These are phyloP conservation scores for Trichacis sp. DNA, from an alignment of 2,888 invertebrate genomes.

Conservation along the genomic window DNA sequence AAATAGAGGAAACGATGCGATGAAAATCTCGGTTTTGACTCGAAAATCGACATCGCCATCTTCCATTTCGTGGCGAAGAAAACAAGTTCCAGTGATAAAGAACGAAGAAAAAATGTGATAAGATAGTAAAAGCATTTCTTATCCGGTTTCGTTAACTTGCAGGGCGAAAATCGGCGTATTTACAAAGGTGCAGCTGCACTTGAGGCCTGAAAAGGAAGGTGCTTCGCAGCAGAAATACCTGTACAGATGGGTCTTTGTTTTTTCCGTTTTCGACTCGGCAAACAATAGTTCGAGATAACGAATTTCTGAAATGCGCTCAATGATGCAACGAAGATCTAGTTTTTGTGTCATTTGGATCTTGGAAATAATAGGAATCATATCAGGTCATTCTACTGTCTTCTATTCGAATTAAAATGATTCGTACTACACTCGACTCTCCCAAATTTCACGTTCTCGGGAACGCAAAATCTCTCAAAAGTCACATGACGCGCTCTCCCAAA, in stretches of 20 bases:
- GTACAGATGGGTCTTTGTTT: background rate
- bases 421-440: too few species aligned
- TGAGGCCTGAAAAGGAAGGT: background rate
- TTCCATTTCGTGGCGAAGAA: background rate
- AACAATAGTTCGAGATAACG: too few species aligned
- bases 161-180: conserved; percentile 56
- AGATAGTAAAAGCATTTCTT: background rate
- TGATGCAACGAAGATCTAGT: too few species aligned
- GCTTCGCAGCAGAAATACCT: background rate
- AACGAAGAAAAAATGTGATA: background rate
- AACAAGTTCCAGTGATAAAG: background rate
- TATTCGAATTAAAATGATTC: too few species aligned
- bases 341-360: too few species aligned
- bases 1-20: background rate
- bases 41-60: background rate
- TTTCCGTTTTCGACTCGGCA: background rate
- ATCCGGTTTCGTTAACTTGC: background rate
- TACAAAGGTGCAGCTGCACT: conserved; percentile 60
- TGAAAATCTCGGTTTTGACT: background rate
- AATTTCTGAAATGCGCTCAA: too few species aligned
- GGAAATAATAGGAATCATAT: too few species aligned
- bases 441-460: too few species aligned
- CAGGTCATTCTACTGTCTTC: too few species aligned
- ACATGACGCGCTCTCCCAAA: too few species aligned
- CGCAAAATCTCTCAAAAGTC: too few species aligned